Evolutionary conservation across 2,888 invertebrate genomes (phyloP).

Genomic region (Helicoverpa assulta): DNA sequence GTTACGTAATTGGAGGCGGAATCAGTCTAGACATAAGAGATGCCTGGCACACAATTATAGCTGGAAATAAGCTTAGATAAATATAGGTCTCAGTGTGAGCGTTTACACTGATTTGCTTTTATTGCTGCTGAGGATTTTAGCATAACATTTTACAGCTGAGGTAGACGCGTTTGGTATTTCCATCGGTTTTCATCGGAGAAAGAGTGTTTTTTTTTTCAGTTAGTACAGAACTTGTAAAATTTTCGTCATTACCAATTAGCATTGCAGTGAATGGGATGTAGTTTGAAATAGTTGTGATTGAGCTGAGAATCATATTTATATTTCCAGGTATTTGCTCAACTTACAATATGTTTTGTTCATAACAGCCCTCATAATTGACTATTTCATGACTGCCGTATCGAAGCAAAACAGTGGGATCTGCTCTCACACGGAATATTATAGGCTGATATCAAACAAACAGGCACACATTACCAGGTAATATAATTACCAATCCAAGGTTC

Average conservation of each 20-base stretch:
- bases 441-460: background rate
- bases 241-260: too few relatives aligned
- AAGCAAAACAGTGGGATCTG: background rate
- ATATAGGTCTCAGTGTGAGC: slow-evolving; percentile 35
- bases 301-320: too few relatives aligned
- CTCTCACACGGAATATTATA: background rate
- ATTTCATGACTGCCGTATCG: too few relatives aligned
- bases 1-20: slow-evolving; percentile 53
- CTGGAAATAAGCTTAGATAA: slow-evolving; percentile 27
- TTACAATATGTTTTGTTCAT: too few relatives aligned
- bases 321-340: too few relatives aligned
- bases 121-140: slow-evolving; percentile 8
- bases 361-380: too few relatives aligned
- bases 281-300: too few relatives aligned
- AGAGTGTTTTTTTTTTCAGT: too few relatives aligned
- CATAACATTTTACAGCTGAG: slow-evolving; percentile 28
- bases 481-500: slow-evolving; percentile 19
- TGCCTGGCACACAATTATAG: slow-evolving; percentile 49
- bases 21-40: slow-evolving; percentile 50
- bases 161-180: background rate
- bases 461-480: background rate
- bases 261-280: too few relatives aligned
- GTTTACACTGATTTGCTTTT: slow-evolving; percentile 36
- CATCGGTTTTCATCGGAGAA: background rate
- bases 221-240: too few relatives aligned